These are phyloP conservation scores for Heteronetta atricapilla DNA, from an alignment of 2,113 vertebrate species.

Conservation along the genomic window DNA sequence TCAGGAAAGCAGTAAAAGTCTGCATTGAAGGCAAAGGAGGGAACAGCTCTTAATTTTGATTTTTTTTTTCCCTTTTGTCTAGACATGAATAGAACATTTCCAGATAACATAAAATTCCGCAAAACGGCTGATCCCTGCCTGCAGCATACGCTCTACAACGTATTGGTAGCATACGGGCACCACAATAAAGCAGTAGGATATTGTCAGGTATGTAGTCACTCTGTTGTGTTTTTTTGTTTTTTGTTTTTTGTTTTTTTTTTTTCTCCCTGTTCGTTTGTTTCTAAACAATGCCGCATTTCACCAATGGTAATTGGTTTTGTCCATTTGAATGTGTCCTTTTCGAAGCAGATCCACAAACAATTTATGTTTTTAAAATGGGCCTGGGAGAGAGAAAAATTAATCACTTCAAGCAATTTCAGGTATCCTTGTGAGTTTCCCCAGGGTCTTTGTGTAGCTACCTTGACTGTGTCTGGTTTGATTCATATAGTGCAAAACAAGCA, in stretches of 20 bases:
- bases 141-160: constrained; percentile 85
- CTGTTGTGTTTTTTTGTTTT: too few relatives aligned
- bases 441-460: neutral
- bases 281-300: neutral
- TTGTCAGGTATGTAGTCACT: constrained; percentile 87
- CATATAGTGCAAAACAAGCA: neutral
- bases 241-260: neutral
- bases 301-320: neutral
- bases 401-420: neutral
- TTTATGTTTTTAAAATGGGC: neutral
- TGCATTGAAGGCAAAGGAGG: neutral
- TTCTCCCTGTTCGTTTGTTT: neutral
- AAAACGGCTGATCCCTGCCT: constrained; percentile 84
- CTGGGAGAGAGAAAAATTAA: fast-evolving
- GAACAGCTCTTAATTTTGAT: neutral
- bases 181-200: constrained; percentile 91
- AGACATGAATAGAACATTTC: constrained; percentile 98
- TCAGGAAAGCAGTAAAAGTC: neutral
- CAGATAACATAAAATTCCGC: constrained; percentile 91
- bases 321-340: neutral
- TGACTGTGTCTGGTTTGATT: neutral
- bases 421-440: neutral
- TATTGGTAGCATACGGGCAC: constrained; percentile 91
- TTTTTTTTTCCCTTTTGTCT: neutral
- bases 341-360: neutral